A percentile compares a stretch with the other conserved stretches of the same genome.
Conservation (phyloP, 2,113 vertebrate genomes). For the Oncorhynchus keta region DNA sequence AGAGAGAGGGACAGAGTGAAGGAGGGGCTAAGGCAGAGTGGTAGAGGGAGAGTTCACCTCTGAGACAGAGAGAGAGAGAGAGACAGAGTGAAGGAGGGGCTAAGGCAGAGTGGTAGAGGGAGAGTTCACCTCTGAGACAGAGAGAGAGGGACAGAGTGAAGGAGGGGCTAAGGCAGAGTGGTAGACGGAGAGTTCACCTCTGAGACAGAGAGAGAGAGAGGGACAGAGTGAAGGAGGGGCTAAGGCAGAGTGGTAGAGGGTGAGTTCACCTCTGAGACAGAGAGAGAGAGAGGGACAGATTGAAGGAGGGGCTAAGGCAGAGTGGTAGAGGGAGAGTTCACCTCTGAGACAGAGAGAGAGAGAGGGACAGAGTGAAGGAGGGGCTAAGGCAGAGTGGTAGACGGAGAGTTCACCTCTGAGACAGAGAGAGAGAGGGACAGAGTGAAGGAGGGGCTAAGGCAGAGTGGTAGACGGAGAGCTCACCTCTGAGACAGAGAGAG, state of each 20-base stretch:
- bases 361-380: conserved; percentile 12
- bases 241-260: conserved; percentile 30
- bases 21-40: too few species aligned
- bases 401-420: too few species aligned
- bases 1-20: too few species aligned
- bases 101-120: conserved; percentile 30
- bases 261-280: not conserved
- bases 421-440: too few species aligned
- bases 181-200: conserved; percentile 28
- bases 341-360: too few species aligned
- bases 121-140: not conserved
- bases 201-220: not conserved
- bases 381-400: conserved; percentile 19
- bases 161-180: conserved; percentile 13
- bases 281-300: conserved; percentile 27
- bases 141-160: conserved; percentile 18
- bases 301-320: conserved; percentile 2
- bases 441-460: conserved; percentile 5
- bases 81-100: conserved; percentile 7
- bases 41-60: too few species aligned
- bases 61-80: too few species aligned
- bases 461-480: conserved; percentile 31
- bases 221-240: conserved; percentile 5
- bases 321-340: conserved; percentile 31
- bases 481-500: conserved; percentile 1